Conservation (phyloP, 92 coral and sea anemone genomes). For the Palythoa caribaeorum region DNA sequence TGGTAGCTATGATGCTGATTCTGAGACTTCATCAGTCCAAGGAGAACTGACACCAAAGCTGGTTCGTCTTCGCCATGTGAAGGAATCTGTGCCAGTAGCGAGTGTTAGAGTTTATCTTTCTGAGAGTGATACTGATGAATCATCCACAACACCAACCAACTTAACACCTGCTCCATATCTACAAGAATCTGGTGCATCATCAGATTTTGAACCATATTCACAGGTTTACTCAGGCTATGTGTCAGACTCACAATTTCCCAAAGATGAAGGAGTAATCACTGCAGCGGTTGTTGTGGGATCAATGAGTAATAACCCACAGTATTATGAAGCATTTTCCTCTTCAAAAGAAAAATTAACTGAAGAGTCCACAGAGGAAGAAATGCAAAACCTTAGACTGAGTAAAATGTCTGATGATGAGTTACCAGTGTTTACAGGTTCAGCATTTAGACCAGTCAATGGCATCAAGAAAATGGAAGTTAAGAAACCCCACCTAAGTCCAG, state of each 20-base stretch:
- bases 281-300: constrained; percentile 40
- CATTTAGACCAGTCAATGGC: constrained; percentile 35
- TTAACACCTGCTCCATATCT: constrained; percentile 56
- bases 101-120: constrained; percentile 45
- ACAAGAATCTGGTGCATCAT: constrained; percentile 43
- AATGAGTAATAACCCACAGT: constrained; percentile 5
- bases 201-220: constrained; percentile 30
- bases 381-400: not conserved
- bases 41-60: constrained; percentile 66
- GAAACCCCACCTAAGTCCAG: constrained; percentile 58
- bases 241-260: constrained; percentile 2
- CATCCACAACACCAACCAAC: constrained; percentile 84
- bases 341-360: constrained; percentile 4
- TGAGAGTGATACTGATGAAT: constrained; percentile 72
- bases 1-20: constrained; percentile 96
- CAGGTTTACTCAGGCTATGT: not conserved
- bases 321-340: constrained; percentile 23
- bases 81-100: constrained; percentile 68
- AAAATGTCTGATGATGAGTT: constrained; percentile 19
- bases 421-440: constrained; percentile 10
- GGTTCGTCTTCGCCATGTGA: constrained; percentile 70
- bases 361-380: constrained; percentile 32
- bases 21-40: constrained; percentile 90
- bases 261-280: constrained; percentile 21
- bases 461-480: not conserved